Base-by-base conservation (phyloP, 2,113 vertebrate genomes). In the Lophotis ruficrista region DNA sequence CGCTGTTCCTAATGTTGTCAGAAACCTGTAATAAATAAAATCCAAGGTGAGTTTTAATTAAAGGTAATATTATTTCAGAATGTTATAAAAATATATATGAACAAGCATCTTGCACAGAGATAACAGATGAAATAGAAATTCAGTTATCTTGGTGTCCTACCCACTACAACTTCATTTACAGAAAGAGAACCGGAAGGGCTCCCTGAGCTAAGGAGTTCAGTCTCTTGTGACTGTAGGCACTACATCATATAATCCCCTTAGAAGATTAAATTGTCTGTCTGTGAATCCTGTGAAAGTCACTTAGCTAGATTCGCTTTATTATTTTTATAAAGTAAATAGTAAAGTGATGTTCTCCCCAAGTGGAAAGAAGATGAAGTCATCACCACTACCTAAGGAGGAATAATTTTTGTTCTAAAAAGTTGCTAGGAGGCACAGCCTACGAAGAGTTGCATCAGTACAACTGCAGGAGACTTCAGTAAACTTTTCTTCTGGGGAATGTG, bases 231-330 rank as follows among this genome's bases (percentile, higher is more conserved):
- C 54, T 57, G 45, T 53, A 57, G 92, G 66, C 62, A 37, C 85
- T 16, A 60, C 41, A 72, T 37, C 77, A 43, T 6, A 41, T 85
- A 90, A 94, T 70, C 83, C 84, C 95, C 65, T 94, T 78, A 87
- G 64, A 94, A 93, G 96, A 97, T 97, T 96, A 95, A 95, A 93
- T 28, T 78, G 88, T 57, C 91, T 85, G 93, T 57, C 92, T 87
- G 93, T 65, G 94, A 97, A 97, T 95, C 86, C 92, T 90, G 57
- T 90, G 86, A 89, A 96, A 96, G 95, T 95, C 80, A 96, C 93
- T 78, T 45, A 90, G 86, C 72, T 96, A 94, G 94, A 92, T 80
- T 91, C 83, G 57, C 73, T 79, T 95, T 83, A 95, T 96, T 94
- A 80, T 94, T 91, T 91, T 93, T 35, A 48, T 50, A 64, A 78